Conservation (phyloP, 2,797 vertebrate genomes). For the Spinibarbus caldwelli region DNA sequence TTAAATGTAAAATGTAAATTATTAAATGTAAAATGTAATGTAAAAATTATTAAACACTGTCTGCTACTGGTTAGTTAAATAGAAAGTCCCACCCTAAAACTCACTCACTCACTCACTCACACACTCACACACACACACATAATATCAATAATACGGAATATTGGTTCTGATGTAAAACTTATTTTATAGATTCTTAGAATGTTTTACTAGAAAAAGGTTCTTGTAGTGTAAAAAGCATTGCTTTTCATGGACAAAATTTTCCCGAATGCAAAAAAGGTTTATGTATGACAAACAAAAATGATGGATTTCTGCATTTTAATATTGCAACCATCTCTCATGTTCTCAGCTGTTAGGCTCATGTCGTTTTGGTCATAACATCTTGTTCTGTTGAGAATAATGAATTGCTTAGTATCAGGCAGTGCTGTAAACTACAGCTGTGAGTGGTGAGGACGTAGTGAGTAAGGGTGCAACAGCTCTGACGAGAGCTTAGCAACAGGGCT, state of each 20-base stretch:
- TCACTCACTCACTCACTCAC: no score
- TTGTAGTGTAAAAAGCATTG: not conserved
- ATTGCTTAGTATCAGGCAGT: constrained; percentile 29
- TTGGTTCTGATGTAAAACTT: not conserved
- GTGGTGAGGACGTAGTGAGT: constrained; percentile 13
- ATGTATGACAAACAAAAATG: not conserved
- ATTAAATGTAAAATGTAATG: no score
- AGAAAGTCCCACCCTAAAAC: no score
- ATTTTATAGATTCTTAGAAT: not conserved
- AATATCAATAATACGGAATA: no score
- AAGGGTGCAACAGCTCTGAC: constrained; percentile 42
- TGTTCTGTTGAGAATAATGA: constrained; percentile 37
- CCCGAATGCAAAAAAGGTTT: not conserved
- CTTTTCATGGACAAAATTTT: no score
- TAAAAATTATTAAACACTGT: no score
- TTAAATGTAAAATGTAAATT: no score
- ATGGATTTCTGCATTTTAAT: not conserved
- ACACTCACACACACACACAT: no score
- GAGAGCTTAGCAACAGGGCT: constrained; percentile 54
- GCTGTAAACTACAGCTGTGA: constrained; percentile 43
- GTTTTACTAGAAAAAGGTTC: not conserved
- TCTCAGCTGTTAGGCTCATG: not conserved
- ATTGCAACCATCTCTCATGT: not conserved
- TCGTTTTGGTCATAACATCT: constrained; percentile 14
- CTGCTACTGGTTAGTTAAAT: no score